These are phyloP conservation scores for Ceratina calcarata DNA, from an alignment of 1,140 invertebrate genomes.

Conservation along the genomic window DNA sequence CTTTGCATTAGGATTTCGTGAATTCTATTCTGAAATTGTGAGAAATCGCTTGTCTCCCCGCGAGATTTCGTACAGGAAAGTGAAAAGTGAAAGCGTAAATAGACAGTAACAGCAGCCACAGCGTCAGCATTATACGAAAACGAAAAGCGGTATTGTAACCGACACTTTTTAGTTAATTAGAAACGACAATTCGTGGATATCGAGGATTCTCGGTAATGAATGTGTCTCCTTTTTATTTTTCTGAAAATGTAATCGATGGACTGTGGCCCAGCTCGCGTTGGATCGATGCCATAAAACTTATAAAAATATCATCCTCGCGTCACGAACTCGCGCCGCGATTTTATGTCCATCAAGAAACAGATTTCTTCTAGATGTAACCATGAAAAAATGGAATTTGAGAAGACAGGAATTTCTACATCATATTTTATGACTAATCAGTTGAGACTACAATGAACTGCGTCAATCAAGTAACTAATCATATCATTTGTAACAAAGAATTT, in stretches of 20 bases:
- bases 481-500: background rate
- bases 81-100: too few species aligned
- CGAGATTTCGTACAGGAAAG: too few species aligned
- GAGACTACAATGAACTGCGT: too few species aligned
- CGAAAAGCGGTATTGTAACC: too few species aligned
- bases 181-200: too few species aligned
- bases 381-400: slow-evolving; percentile 10
- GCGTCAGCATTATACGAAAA: too few species aligned
- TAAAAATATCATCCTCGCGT: slow-evolving; percentile 62
- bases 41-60: background rate
- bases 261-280: slow-evolving; percentile 38
- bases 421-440: background rate
- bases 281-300: slow-evolving; percentile 60
- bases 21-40: slow-evolving; percentile 23
- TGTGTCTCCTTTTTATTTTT: slow-evolving; percentile 32
- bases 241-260: slow-evolving; percentile 27
- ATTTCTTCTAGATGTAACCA: slow-evolving; percentile 35
- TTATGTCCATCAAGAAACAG: slow-evolving; percentile 36
- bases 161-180: too few species aligned
- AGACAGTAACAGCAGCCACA: too few species aligned
- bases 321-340: slow-evolving; percentile 38
- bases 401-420: background rate
- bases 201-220: slow-evolving; percentile 3
- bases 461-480: background rate
- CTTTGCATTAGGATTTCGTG: background rate